These are phyloP conservation scores for Apodemus agrarius DNA, from an alignment of 2,797 vertebrate species.

Conservation along the genomic window DNA sequence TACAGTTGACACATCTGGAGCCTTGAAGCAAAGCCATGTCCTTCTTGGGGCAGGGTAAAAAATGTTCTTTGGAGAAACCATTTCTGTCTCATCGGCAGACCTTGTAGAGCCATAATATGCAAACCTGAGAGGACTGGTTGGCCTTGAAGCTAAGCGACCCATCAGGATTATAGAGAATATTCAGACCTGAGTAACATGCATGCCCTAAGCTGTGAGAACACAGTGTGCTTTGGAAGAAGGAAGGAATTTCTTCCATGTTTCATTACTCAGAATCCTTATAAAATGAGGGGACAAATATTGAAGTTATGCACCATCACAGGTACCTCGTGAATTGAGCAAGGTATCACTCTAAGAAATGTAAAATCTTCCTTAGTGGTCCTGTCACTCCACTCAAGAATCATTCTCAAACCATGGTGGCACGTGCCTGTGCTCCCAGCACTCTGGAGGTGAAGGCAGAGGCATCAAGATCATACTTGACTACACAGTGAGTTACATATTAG, in stretches of 20 bases:
- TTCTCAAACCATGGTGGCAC: not conserved
- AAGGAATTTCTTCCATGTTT: not conserved
- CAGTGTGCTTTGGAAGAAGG: not conserved
- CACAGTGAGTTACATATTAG: not conserved
- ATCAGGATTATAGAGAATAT: not conserved
- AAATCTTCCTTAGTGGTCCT: not conserved
- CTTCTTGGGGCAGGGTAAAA: no score
- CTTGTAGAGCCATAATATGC: not conserved
- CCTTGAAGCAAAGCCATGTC: not conserved
- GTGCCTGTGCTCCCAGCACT: not conserved
- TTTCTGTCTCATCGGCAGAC: not conserved
- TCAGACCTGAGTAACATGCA: not conserved
- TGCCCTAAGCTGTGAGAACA: not conserved
- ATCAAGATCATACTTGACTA: not conserved
- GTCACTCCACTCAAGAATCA: not conserved
- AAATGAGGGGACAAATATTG: not conserved
- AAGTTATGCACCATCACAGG: not conserved
- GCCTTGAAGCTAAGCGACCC: not conserved
- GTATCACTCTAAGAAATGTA: not conserved
- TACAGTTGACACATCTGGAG: not conserved
- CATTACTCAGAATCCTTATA: not conserved
- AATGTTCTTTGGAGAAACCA: not conserved
- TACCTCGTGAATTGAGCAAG: not conserved
- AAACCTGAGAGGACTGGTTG: not conserved
- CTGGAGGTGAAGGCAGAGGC: not conserved